Base-by-base conservation (phyloP, 2,797 vertebrate genomes). In the Salarias fasciatus region DNA sequence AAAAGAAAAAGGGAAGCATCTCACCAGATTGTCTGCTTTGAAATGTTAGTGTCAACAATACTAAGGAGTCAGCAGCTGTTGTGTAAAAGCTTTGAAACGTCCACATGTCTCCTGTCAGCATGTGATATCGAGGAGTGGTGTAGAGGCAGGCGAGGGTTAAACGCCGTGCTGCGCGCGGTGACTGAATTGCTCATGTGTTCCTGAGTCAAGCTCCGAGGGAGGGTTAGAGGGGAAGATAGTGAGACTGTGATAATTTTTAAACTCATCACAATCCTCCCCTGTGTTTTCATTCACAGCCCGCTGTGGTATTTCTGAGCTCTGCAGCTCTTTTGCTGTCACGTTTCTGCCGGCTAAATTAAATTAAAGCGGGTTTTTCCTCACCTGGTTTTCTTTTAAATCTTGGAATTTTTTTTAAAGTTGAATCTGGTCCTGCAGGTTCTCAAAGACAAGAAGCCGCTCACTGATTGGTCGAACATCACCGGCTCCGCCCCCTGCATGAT, bases 401-500 rank as follows among this genome's bases (percentile, higher is more conserved):
- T 18, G 7, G 35, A 31, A 5, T 42, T 53, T 69, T n/a, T n/a
- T 72, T 63, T 11, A 38, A 28, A 45, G 40, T 56, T 2, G 6
- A 18, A 64, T 73, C 52, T 77, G 24, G 47, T 68, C 38, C 41
- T 14, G 33, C 87, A 93, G 92, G 83, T 90, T 79, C 68, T 85
- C 28, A 86, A 94, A 90, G 95, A 94, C 50, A 93, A 93, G 76
- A 94, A 84, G 69, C 86, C 80, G 0, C 81, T 94, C 40, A 49
- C 85, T 0, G 88, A 94, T 75, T 93, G 94, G 75, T 92, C 70
- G 2, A 88, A 87, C 71, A 75, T 90, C 79, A 86, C 88, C 1
- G 62, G 86, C 68, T 91, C 91, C 9, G 53, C 82, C 77, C 90
- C 91, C 48, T 92, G 88, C 77, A 84, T 94, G 92, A 91, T 92